Percentiles rank a stretch among this genome's conserved stretches.
Conservation (phyloP, 2,113 vertebrate species). For the Menidia beryllina region DNA sequence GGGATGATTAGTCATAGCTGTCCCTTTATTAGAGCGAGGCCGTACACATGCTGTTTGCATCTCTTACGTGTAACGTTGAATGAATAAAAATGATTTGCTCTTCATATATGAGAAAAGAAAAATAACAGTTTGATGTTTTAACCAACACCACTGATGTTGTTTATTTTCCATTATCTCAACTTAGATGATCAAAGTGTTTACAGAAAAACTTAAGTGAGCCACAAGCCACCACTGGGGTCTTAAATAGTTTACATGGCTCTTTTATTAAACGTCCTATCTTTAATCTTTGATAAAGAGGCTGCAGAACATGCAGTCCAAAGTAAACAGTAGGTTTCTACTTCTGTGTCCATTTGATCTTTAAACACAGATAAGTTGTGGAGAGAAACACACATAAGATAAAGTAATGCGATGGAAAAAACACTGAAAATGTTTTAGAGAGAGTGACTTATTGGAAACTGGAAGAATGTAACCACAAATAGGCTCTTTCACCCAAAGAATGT, state of each 20-base stretch:
- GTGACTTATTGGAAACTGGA: slow-evolving; percentile 55
- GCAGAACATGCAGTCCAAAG: too few species aligned
- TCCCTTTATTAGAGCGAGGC: too few species aligned
- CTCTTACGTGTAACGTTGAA: too few species aligned
- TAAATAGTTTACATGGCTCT: neutral
- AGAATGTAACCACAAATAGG: slow-evolving; percentile 57
- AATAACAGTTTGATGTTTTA: too few species aligned
- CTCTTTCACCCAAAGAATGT: slow-evolving; percentile 66
- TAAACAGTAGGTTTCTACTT: neutral
- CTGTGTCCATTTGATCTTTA: slow-evolving; percentile 30
- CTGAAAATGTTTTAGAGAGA: slow-evolving; percentile 49
- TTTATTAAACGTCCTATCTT: neutral
- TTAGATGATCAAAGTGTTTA: too few species aligned
- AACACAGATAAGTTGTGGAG: neutral
- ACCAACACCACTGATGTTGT: too few species aligned
- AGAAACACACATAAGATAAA: slow-evolving; percentile 1
- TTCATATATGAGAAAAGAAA: too few species aligned
- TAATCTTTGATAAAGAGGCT: neutral
- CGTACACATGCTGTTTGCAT: too few species aligned
- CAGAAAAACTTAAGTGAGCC: neutral
- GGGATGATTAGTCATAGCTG: too few species aligned
- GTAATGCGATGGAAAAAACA: slow-evolving; percentile 16
- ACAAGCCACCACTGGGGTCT: neutral
- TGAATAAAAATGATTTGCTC: too few species aligned
- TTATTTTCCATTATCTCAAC: too few species aligned